phyloP scores from a whole-genome alignment of 2,797 vertebrate genomes.

The Pangasius sanitwongsei region DNA sequence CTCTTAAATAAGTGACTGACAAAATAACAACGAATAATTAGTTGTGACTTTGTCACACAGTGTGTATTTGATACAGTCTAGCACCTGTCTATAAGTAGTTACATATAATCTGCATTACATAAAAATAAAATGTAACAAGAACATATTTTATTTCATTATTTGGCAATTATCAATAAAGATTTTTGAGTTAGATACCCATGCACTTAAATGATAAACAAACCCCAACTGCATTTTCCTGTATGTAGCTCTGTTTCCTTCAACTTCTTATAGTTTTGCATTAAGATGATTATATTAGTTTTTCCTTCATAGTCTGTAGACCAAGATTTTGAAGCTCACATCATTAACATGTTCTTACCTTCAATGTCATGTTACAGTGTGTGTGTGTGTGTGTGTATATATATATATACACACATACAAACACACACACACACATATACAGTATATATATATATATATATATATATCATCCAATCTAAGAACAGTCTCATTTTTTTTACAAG shows the following conservation, averaged over 20 bases:
- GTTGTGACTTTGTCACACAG: not conserved
- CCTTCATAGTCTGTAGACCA: not conserved
- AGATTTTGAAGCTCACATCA: no score
- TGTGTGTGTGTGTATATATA: no score
- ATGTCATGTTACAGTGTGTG: no score
- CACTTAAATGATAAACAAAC: not conserved
- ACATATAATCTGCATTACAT: no score
- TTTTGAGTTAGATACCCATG: not conserved
- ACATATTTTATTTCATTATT: not conserved
- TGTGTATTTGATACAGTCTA: not conserved
- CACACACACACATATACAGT: no score
- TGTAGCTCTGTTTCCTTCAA: not conserved
- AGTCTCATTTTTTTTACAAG: no score
- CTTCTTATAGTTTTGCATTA: not conserved
- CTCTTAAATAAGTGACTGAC: not conserved
- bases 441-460: no score
- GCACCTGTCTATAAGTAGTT: no score
- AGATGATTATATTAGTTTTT: not conserved
- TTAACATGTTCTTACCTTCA: no score
- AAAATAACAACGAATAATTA: not conserved
- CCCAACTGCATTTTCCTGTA: not conserved
- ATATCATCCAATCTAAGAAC: no score
- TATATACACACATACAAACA: no score
- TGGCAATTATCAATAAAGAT: not conserved
- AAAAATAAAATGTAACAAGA: no score